phyloP scores from a whole-genome alignment of 2,113 vertebrate species.

The Australoheros scitulus region DNA sequence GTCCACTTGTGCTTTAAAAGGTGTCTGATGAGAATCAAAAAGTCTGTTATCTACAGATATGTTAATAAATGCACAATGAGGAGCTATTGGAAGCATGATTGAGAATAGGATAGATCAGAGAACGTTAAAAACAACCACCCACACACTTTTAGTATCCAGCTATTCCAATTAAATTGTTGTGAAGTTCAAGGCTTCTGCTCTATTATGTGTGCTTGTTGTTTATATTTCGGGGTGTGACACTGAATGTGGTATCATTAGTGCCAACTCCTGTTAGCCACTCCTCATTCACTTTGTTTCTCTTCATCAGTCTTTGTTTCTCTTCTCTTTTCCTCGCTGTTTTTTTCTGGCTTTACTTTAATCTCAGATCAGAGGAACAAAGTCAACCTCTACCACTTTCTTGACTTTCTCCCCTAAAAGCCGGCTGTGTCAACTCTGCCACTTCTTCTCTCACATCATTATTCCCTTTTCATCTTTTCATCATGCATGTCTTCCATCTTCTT shows the following conservation, averaged over 20 bases:
- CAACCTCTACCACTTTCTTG: slow-evolving; percentile 11
- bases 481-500: neutral
- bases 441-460: neutral
- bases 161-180: slow-evolving; percentile 72
- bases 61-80: neutral
- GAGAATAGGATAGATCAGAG: slow-evolving; percentile 28
- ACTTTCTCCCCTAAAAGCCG: neutral
- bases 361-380: slow-evolving; percentile 43
- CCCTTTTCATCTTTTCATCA: slow-evolving; percentile 29
- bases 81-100: neutral
- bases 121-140: slow-evolving; percentile 29
- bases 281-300: slow-evolving; percentile 27
- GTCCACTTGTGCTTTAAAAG: neutral
- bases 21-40: neutral
- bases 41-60: neutral
- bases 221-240: slow-evolving; percentile 45
- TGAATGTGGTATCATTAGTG: slow-evolving; percentile 57
- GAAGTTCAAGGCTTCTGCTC: slow-evolving; percentile 57
- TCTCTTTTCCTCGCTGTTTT: slow-evolving; percentile 10
- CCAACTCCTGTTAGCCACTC: slow-evolving; percentile 20
- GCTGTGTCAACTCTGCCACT: neutral
- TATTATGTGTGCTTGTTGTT: slow-evolving; percentile 52
- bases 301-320: slow-evolving; percentile 34
- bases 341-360: slow-evolving; percentile 52
- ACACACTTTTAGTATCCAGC: slow-evolving; percentile 48